phyloP scores from a whole-genome alignment of 2,888 invertebrate species.

The Agonopterix subpropinquella region DNA sequence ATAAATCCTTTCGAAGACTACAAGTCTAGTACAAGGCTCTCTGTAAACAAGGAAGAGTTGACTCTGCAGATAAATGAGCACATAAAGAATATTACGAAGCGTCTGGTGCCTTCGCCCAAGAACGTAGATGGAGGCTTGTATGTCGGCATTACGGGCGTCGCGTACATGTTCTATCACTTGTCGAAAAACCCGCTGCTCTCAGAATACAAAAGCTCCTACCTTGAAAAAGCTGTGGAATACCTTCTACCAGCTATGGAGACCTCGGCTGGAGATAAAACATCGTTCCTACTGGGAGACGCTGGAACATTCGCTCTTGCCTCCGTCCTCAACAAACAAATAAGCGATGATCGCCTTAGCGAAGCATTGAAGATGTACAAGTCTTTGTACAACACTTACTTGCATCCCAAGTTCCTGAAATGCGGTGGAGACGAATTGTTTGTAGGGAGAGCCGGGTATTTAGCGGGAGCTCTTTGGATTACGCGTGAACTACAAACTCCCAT shows the following conservation, averaged over 20 bases:
- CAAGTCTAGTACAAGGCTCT: constrained; percentile 21
- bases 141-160: constrained; percentile 81
- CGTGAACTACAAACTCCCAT: constrained; percentile 67
- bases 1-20: constrained; percentile 52
- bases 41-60: constrained; percentile 34
- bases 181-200: constrained; percentile 71
- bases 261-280: constrained; percentile 76
- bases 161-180: constrained; percentile 85
- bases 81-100: constrained; percentile 44
- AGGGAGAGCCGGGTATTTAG: constrained; percentile 88
- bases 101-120: constrained; percentile 40
- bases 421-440: constrained; percentile 91
- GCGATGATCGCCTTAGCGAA: constrained; percentile 48
- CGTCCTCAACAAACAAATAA: constrained; percentile 72
- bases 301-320: constrained; percentile 85
- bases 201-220: constrained; percentile 54
- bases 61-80: constrained; percentile 42
- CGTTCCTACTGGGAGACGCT: constrained; percentile 86
- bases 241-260: constrained; percentile 77
- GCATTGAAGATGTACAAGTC: constrained; percentile 53
- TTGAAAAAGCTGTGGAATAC: constrained; percentile 78
- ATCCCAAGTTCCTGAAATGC: constrained; percentile 73
- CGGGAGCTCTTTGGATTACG: constrained; percentile 84
- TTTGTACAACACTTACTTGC: constrained; percentile 44
- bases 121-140: constrained; percentile 79